Percentiles rank a stretch among this genome's conserved stretches.
phyloP scores from a whole-genome alignment of 2,888 invertebrate genomes.

The Aelia acuminata region DNA sequence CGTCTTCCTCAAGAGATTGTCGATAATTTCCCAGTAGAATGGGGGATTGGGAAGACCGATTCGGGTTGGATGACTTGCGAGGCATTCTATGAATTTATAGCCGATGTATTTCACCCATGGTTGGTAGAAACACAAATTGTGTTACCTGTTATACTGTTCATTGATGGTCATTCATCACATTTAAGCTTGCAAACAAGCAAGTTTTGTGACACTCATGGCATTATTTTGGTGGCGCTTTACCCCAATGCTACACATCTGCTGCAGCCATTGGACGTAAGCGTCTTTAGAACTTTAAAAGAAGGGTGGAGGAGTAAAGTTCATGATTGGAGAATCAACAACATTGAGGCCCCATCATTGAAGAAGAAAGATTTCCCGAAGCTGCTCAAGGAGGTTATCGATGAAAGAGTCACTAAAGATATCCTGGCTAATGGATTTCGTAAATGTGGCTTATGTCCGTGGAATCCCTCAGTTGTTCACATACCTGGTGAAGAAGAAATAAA shows the following conservation, averaged over 20 bases:
- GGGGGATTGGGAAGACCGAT: slow-evolving; percentile 64
- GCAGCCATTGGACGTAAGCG: slow-evolving; percentile 69
- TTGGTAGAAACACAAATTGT: slow-evolving; percentile 64
- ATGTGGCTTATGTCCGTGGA: slow-evolving; percentile 66
- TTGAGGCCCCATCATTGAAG: background rate
- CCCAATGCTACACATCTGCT: slow-evolving; percentile 69
- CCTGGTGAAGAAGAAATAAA: too few relatives aligned
- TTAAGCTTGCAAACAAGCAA: slow-evolving; percentile 68
- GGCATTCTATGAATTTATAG: slow-evolving; percentile 64
- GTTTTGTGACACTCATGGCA: slow-evolving; percentile 68
- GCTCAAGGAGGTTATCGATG: slow-evolving; percentile 63
- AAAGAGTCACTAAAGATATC: background rate
- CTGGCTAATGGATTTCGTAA: slow-evolving; percentile 66
- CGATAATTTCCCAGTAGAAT: slow-evolving; percentile 62
- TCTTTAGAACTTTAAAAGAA: slow-evolving; percentile 68
- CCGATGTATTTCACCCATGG: slow-evolving; percentile 65
- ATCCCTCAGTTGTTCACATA: too few relatives aligned
- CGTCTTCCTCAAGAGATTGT: slow-evolving; percentile 63
- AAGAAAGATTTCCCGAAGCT: slow-evolving; percentile 58
- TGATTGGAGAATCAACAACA: slow-evolving; percentile 66
- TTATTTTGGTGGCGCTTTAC: slow-evolving; percentile 66
- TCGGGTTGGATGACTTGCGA: slow-evolving; percentile 65
- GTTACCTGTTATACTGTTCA: slow-evolving; percentile 66
- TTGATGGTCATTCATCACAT: slow-evolving; percentile 66
- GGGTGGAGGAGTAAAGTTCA: slow-evolving; percentile 67